Conservation (phyloP, 1,140 invertebrate species). For the Idris sp. region DNA sequence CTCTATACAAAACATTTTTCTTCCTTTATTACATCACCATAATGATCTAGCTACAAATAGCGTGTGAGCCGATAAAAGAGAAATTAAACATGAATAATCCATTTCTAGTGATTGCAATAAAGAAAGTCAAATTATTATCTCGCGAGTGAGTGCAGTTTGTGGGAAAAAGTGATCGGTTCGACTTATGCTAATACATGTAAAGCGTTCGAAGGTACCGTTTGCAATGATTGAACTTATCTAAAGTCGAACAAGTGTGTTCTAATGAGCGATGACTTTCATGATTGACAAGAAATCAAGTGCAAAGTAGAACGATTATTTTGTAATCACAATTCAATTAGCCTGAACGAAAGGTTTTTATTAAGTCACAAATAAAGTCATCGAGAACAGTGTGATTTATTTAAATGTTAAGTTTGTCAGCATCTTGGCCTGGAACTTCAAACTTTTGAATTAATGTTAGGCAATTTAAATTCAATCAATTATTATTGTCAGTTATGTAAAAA, state of each 20-base stretch:
- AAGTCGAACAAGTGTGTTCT: conserved; percentile 17
- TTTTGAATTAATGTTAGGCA: conserved; percentile 4
- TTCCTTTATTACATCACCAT: conserved; percentile 18
- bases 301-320: conserved; percentile 40
- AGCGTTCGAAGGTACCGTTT: conserved; percentile 28
- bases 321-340: conserved; percentile 19
- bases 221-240: conserved; percentile 37
- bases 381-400: conserved; percentile 5
- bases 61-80: conserved; percentile 45
- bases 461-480: conserved; percentile 17
- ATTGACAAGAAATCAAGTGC: conserved; percentile 41
- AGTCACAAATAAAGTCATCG: background rate
- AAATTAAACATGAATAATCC: conserved; percentile 46
- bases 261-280: conserved; percentile 44
- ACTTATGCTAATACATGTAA: conserved; percentile 31
- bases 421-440: background rate
- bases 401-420: background rate
- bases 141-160: conserved; percentile 29
- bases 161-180: conserved; percentile 47
- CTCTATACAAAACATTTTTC: conserved; percentile 3
- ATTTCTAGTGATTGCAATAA: conserved; percentile 37
- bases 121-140: conserved; percentile 52
- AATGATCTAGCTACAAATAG: conserved; percentile 23
- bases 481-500: too few species aligned
- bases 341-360: background rate